Conservation (phyloP, 2,797 vertebrate genomes). For the Bradypodion pumilum region DNA sequence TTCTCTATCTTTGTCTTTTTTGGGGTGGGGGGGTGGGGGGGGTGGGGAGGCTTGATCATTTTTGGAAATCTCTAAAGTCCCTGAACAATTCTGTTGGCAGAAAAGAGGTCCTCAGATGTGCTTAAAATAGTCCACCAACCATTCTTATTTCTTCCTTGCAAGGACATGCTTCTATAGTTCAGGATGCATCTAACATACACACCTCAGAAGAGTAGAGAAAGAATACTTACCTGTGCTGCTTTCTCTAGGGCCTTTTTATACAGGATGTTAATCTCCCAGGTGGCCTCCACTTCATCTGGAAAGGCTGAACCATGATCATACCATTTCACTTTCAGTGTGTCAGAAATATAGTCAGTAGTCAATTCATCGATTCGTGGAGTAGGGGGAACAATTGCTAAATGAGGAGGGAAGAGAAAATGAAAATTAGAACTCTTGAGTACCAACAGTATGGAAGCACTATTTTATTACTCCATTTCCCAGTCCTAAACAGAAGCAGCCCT, state of each 20-base stretch:
- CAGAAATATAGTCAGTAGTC: slow-evolving; percentile 68
- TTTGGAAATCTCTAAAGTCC: too few species aligned
- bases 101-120: too few species aligned
- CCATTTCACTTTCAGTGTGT: slow-evolving; percentile 69
- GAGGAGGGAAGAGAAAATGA: not conserved
- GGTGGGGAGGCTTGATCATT: too few species aligned
- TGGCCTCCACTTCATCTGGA: slow-evolving; percentile 47
- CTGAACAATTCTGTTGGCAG: too few species aligned
- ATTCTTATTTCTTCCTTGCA: not conserved
- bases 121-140: too few species aligned
- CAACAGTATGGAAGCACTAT: slow-evolving; percentile 11
- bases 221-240: slow-evolving; percentile 68
- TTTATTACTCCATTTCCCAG: slow-evolving; percentile 15
- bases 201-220: not conserved
- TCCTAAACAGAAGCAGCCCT: not conserved
- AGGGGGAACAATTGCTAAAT: slow-evolving; percentile 71
- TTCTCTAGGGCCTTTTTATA: slow-evolving; percentile 64
- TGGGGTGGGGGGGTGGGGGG: too few species aligned
- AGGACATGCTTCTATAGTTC: too few species aligned
- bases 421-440: slow-evolving; percentile 34
- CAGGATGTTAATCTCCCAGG: slow-evolving; percentile 76
- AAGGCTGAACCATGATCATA: slow-evolving; percentile 64
- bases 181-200: not conserved
- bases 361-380: slow-evolving; percentile 69
- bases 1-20: too few species aligned